A percentile compares a stretch with the other conserved stretches of the same genome.
Conservation (phyloP, 2,797 vertebrate genomes). For the Kryptopterus vitreolus region DNA sequence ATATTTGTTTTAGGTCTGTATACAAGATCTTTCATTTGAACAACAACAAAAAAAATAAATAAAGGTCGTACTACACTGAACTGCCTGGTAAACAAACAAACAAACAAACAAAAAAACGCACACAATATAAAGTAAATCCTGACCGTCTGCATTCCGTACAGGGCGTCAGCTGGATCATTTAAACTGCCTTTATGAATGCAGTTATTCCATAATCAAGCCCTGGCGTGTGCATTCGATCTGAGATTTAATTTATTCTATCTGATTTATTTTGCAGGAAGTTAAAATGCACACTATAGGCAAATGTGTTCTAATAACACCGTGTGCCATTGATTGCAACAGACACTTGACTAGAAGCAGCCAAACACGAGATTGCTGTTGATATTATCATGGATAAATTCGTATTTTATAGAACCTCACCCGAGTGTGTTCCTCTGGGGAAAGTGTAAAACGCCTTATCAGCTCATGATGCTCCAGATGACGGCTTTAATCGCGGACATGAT, state of each 20-base stretch:
- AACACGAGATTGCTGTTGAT: not conserved
- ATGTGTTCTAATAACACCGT: not conserved
- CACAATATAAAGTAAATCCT: conserved; percentile 19
- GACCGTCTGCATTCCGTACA: conserved; percentile 48
- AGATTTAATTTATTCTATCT: not conserved
- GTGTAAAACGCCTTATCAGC: conserved; percentile 29
- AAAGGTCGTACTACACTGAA: not conserved
- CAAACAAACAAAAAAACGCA: not conserved
- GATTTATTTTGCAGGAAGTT: not conserved
- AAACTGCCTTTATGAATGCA: not conserved
- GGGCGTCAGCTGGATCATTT: not conserved
- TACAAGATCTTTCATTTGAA: not conserved
- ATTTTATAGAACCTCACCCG: conserved; percentile 38
- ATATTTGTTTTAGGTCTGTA: not conserved
- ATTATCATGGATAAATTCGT: not conserved
- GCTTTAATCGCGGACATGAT: not conserved
- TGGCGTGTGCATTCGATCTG: not conserved
- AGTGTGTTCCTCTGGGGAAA: conserved; percentile 21
- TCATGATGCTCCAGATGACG: conserved; percentile 33
- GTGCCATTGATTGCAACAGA: not conserved
- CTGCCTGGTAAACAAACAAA: not conserved
- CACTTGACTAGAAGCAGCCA: not conserved
- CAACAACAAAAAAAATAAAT: not conserved
- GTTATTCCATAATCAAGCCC: not conserved
- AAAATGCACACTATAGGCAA: not conserved